phyloP scores from a whole-genome alignment of 2,797 vertebrate species.

The Clarias platycephalus region DNA sequence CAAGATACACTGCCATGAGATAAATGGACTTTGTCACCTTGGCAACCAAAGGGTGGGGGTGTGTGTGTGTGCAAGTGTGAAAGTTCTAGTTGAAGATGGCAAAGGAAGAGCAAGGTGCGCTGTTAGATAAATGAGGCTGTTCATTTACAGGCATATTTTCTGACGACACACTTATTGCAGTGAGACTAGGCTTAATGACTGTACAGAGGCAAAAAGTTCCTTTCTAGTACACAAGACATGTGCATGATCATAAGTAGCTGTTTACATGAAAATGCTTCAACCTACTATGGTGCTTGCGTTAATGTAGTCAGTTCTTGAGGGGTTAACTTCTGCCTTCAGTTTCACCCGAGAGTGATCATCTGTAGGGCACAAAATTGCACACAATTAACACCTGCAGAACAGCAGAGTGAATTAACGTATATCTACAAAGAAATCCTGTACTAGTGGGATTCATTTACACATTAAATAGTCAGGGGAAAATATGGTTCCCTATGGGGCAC shows the following conservation, averaged over 20 bases:
- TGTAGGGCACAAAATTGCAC: constrained; percentile 58
- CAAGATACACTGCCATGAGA: constrained; percentile 33
- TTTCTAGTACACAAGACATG: background rate
- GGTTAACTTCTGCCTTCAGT: constrained; percentile 88
- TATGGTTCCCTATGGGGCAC: too few relatives aligned
- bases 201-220: background rate
- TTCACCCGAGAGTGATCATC: constrained; percentile 92
- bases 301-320: constrained; percentile 92
- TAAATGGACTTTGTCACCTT: constrained; percentile 55
- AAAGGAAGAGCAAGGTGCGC: constrained; percentile 4
- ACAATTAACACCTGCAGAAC: constrained; percentile 10
- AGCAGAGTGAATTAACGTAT: background rate
- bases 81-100: constrained; percentile 21
- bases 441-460: background rate
- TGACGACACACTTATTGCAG: background rate
- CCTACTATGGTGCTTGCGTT: constrained; percentile 96
- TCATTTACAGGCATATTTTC: background rate
- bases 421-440: background rate
- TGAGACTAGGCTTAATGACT: background rate
- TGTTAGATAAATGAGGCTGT: constrained; percentile 13
- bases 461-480: background rate
- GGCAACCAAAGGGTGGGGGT: constrained; percentile 37
- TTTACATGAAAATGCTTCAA: constrained; percentile 14
- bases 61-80: background rate
- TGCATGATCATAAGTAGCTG: background rate